Conservation (phyloP, 2,888 invertebrate species). For the Microplitis deprimator region DNA sequence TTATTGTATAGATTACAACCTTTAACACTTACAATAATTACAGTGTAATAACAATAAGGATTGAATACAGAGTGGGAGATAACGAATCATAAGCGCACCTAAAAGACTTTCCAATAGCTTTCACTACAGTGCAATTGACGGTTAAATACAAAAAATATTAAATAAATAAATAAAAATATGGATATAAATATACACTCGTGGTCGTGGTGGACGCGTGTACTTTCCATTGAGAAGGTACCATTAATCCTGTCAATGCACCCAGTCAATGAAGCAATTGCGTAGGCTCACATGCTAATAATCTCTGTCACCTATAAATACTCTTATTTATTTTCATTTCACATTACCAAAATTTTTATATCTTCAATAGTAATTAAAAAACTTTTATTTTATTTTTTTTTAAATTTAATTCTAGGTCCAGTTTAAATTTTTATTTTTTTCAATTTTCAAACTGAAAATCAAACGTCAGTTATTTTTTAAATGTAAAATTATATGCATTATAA, state of each 20-base stretch:
- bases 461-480: too few relatives aligned
- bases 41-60: conserved; percentile 5
- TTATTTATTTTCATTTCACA: conserved; percentile 23
- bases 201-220: conserved; percentile 9
- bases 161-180: conserved; percentile 21
- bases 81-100: conserved; percentile 16
- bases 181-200: conserved; percentile 3
- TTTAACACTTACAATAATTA: background rate
- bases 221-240: conserved; percentile 22
- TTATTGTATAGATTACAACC: background rate
- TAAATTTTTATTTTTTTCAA: background rate
- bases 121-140: conserved; percentile 37
- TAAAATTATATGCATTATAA: too few relatives aligned
- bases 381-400: too few relatives aligned
- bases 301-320: conserved; percentile 27
- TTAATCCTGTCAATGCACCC: conserved; percentile 58
- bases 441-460: background rate
- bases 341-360: conserved; percentile 24
- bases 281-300: conserved; percentile 56
- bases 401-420: too few relatives aligned
- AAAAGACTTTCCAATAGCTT: conserved; percentile 40
- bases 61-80: conserved; percentile 26
- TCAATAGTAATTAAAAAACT: background rate
- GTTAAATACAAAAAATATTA: background rate
- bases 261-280: conserved; percentile 69